Evolutionary conservation across 2,797 vertebrate species (phyloP), one percentile per base, ranked within the genome.

Genomic region (Kryptopterus vitreolus): DNA sequence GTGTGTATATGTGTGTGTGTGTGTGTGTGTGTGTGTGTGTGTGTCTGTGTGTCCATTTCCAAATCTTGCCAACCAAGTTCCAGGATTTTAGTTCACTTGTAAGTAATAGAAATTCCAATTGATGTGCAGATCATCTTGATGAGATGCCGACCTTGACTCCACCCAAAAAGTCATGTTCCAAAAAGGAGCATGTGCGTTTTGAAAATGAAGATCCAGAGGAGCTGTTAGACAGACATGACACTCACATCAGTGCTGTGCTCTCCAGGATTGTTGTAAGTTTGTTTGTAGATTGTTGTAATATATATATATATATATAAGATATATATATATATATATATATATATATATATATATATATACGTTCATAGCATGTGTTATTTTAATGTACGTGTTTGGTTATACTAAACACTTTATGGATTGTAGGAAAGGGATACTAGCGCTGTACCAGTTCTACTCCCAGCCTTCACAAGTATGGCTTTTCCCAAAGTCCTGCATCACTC

Each of bases 391-490:
- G 15, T 66, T 31, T 55, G 76, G n/a, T 61, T 58, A 29, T 55
- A 46, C 77, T 50, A 35, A 48, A 63, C 50, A 61, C 50, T 65
- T 15, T 46, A 35, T 43, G 84, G 5, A 31, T 35, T 88, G 22
- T 82, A 99, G 97, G 98, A 99, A 79, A 93, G 94, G 87, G 97
- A 99, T 83, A 98, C 95, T 3, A 96, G 94, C 85, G 86, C 90
- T 33, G 78, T 89, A 46, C 88, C 93, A 0, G 87, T 99, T 85
- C 95, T 91, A 74, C 68, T 96, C 69, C 98, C 98, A 48, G 79
- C 90, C 55, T 89, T 96, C 85, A 96, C 95, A 0, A 92, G 91
- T 26, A 84, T 92, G 58, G 94, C 97, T 0, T 99, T 99, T 88
- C 98, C 98, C 26, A 95, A 92, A 90, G 94, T 95, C 0, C 91